These are phyloP conservation scores for Xanthia icteritia DNA, from an alignment of 2,888 invertebrate genomes.

Conservation along the genomic window DNA sequence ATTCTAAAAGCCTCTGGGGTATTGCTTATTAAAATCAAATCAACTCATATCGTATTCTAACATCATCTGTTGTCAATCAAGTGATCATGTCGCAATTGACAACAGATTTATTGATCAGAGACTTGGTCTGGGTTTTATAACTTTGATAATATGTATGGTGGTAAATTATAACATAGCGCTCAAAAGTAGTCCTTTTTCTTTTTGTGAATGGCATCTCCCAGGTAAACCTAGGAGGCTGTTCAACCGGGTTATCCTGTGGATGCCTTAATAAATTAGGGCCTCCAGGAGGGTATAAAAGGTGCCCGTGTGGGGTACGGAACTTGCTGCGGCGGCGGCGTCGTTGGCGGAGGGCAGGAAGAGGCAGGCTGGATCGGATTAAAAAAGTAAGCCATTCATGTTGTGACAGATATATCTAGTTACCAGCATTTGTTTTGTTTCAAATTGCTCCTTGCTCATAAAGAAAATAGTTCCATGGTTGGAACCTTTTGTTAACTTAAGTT, in stretches of 20 bases:
- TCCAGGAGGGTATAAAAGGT: too few species aligned
- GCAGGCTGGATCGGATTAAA: too few species aligned
- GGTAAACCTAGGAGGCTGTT: too few species aligned
- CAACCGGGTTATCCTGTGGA: too few species aligned
- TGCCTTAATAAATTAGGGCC: too few species aligned
- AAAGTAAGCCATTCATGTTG: background rate
- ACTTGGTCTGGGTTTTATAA: background rate
- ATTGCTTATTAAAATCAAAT: background rate
- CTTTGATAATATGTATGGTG: background rate
- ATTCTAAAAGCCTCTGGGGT: background rate
- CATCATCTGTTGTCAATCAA: background rate
- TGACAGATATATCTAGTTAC: background rate
- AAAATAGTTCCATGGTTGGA: background rate
- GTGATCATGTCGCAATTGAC: too few species aligned
- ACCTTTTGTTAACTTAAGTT: slow-evolving; percentile 20
- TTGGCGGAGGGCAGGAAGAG: too few species aligned
- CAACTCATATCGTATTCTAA: background rate
- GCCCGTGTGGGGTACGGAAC: too few species aligned
- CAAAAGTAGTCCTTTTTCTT: background rate
- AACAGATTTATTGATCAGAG: background rate
- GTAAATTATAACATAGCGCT: background rate
- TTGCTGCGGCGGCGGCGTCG: too few species aligned
- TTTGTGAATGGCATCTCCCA: too few species aligned
- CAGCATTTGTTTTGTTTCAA: background rate
- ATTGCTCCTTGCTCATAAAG: background rate